Conservation (phyloP, 1,140 invertebrate species). For the Platyscapa corneri region DNA sequence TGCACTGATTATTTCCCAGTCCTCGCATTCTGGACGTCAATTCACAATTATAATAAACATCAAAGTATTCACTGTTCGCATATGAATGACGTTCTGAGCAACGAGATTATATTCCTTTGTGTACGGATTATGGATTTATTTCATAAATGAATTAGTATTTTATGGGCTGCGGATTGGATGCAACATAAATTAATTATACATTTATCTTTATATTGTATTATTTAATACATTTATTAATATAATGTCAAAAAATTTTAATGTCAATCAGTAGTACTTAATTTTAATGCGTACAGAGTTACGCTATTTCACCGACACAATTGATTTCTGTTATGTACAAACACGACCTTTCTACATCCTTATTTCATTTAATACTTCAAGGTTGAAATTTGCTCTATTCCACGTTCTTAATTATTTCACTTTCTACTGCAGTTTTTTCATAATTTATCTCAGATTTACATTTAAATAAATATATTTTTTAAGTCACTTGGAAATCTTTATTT, state of each 20-base stretch:
- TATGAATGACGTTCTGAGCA: neutral
- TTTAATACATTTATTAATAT: neutral
- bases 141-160: neutral
- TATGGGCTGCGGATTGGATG: neutral
- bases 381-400: neutral
- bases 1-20: neutral
- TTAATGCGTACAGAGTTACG: neutral
- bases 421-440: too few species aligned
- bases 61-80: neutral
- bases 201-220: neutral
- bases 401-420: too few species aligned
- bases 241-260: neutral
- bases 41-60: slow-evolving; percentile 16
- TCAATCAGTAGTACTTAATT: neutral
- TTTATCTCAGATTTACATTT: too few species aligned
- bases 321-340: neutral
- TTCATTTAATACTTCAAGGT: neutral
- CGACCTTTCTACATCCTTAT: neutral
- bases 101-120: neutral
- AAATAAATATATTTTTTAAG: too few species aligned
- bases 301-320: neutral
- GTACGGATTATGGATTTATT: neutral
- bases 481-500: too few species aligned
- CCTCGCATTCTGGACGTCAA: neutral
- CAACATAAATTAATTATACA: neutral